phyloP scores from a whole-genome alignment of 1,140 invertebrate genomes.

The Solenopsis invicta region DNA sequence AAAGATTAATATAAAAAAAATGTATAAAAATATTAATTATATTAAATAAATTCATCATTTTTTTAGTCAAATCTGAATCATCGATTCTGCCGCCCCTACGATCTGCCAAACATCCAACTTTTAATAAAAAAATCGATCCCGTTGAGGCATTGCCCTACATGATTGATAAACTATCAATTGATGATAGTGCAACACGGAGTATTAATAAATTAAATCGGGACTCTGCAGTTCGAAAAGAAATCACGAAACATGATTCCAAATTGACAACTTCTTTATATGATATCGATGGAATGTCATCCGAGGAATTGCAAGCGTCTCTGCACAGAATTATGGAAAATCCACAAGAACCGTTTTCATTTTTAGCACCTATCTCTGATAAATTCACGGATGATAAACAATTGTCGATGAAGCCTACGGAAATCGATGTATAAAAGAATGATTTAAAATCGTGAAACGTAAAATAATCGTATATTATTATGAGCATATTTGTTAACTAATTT shows the following conservation, averaged over 20 bases:
- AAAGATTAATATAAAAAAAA: not conserved
- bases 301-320: conserved; percentile 68
- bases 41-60: conserved; percentile 11
- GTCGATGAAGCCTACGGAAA: conserved; percentile 61
- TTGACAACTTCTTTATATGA: conserved; percentile 19
- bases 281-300: conserved; percentile 39
- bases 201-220: conserved; percentile 20
- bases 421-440: conserved; percentile 57
- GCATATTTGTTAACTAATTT: conserved; percentile 27
- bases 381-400: conserved; percentile 29
- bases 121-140: not conserved
- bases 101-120: not conserved
- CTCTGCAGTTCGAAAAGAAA: conserved; percentile 2
- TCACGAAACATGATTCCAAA: not conserved
- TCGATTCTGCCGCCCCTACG: not conserved
- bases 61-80: not conserved
- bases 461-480: not conserved
- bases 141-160: not conserved
- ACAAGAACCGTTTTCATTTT: conserved; percentile 74
- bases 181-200: not conserved
- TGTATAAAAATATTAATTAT: not conserved
- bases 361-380: conserved; percentile 68
- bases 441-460: not conserved
- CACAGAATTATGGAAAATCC: conserved; percentile 68
- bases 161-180: conserved; percentile 1